Conservation (phyloP, 1,140 invertebrate species). For the Berghia stephanieae region DNA sequence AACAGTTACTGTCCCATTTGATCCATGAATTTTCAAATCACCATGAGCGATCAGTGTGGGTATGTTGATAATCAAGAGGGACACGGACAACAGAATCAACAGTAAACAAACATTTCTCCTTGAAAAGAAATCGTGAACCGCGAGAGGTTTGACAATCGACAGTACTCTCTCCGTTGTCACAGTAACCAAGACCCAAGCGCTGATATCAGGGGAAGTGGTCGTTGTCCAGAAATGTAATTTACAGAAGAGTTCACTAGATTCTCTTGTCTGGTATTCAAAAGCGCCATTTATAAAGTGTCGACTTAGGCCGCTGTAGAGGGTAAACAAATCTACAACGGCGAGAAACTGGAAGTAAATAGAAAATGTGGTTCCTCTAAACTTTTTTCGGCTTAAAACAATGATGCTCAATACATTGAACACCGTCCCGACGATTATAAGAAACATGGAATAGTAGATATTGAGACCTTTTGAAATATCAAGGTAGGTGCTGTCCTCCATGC, state of each 20-base stretch:
- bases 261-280: conserved; percentile 16
- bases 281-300: no score
- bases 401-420: conserved; percentile 26
- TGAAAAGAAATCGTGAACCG: no score
- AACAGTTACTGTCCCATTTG: no score
- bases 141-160: no score
- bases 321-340: conserved; percentile 18
- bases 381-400: background rate
- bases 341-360: conserved; percentile 21
- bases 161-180: conserved; percentile 20
- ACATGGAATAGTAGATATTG: conserved; percentile 22
- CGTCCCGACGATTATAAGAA: conserved; percentile 3
- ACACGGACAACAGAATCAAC: no score
- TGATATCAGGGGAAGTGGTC: conserved; percentile 13
- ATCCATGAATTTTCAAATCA: no score
- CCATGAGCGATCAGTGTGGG: no score
- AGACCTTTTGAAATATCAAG: no score
- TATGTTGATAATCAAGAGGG: no score
- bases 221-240: conserved; percentile 22
- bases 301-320: conserved; percentile 23
- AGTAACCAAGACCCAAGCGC: conserved; percentile 17
- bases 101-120: no score
- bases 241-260: conserved; percentile 18
- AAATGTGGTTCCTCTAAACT: conserved; percentile 5
- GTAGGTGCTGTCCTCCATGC: no score